Evolutionary conservation across 2,797 vertebrate species (phyloP).

Genomic region (Spondyliosoma cantharus): DNA sequence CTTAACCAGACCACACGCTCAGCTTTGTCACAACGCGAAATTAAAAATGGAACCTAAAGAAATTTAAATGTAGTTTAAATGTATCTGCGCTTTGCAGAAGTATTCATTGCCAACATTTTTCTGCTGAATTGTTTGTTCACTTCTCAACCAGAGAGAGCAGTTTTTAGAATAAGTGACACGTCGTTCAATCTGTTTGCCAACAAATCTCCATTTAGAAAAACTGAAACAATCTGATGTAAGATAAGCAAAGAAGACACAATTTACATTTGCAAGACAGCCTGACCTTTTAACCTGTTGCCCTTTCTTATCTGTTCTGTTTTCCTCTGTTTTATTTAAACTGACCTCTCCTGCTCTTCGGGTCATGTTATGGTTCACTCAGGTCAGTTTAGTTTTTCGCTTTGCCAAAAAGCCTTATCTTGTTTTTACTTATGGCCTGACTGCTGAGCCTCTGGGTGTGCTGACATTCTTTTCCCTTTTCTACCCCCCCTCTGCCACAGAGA

Average conservation of each 20-base stretch:
- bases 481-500: constrained; percentile 59
- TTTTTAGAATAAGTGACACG: too few species aligned
- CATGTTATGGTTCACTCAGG: constrained; percentile 73
- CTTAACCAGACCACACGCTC: too few species aligned
- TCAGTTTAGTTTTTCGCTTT: constrained; percentile 60
- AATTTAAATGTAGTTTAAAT: too few species aligned
- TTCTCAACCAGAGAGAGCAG: too few species aligned
- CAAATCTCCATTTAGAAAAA: too few species aligned
- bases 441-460: constrained; percentile 62
- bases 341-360: constrained; percentile 72
- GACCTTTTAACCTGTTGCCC: constrained; percentile 76
- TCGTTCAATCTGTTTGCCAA: too few species aligned
- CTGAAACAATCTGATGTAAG: not conserved
- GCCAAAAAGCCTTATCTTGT: constrained; percentile 72
- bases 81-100: too few species aligned
- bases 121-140: too few species aligned
- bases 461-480: constrained; percentile 63
- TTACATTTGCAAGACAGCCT: constrained; percentile 34
- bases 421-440: constrained; percentile 63
- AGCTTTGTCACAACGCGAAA: too few species aligned
- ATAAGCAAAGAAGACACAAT: constrained; percentile 31
- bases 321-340: constrained; percentile 66
- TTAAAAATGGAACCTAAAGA: too few species aligned
- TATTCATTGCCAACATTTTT: too few species aligned
- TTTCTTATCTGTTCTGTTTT: constrained; percentile 67